phyloP scores from a whole-genome alignment of 2,888 invertebrate genomes.

The Sarcophaga variegata region DNA sequence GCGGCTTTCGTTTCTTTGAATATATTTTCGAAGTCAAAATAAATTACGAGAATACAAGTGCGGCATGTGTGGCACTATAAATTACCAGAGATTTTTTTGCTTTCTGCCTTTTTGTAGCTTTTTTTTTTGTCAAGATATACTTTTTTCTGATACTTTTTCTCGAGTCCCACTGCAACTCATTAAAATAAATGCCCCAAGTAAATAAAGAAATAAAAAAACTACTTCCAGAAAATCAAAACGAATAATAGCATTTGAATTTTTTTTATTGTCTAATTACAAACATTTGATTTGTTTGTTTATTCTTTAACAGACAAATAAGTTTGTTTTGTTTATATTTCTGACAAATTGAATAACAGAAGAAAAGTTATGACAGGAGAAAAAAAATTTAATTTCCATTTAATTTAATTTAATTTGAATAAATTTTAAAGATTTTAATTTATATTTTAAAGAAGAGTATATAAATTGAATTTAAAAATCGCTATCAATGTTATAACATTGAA shows the following conservation, averaged over 20 bases:
- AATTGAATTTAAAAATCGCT: not conserved
- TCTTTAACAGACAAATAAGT: not conserved
- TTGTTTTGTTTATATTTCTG: not conserved
- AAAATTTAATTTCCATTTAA: not conserved
- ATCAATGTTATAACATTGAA: not conserved
- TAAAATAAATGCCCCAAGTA: not conserved
- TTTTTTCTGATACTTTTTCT: not conserved
- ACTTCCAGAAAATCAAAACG: not conserved
- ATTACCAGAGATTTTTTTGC: not conserved
- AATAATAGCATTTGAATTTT: not conserved
- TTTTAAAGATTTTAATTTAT: not conserved
- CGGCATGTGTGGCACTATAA: constrained; percentile 59
- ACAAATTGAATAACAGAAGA: not conserved
- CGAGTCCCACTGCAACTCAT: not conserved
- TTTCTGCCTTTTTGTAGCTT: not conserved
- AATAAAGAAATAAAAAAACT: not conserved
- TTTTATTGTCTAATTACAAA: not conserved
- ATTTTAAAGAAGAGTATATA: not conserved
- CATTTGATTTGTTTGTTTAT: not conserved
- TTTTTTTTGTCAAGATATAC: not conserved
- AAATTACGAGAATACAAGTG: constrained; percentile 1
- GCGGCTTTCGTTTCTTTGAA: not conserved
- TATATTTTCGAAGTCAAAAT: constrained; percentile 15
- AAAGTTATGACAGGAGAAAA: not conserved
- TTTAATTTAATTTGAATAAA: not conserved